Evolutionary conservation across 1,140 invertebrate species (phyloP).

Genomic region (Spodoptera frugiperda): DNA sequence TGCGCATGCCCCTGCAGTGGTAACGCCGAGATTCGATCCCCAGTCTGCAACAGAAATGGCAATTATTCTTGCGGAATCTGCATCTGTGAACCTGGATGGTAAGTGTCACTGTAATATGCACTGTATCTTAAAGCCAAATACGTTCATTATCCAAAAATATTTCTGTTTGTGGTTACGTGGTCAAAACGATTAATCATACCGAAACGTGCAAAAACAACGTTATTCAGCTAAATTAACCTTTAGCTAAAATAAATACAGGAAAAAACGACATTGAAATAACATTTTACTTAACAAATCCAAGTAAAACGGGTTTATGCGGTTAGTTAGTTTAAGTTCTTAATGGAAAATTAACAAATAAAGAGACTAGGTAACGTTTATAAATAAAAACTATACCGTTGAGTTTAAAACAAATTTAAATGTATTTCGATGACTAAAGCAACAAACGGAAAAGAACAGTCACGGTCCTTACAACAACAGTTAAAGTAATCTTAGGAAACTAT

Average conservation of each 20-base stretch:
- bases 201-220: conserved; percentile 11
- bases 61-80: conserved; percentile 91
- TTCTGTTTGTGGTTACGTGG: not conserved
- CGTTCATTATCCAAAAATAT: not conserved
- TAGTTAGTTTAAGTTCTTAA: not conserved
- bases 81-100: conserved; percentile 88
- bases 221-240: conserved; percentile 22
- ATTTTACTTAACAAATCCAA: conserved; percentile 26
- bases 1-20: conserved; percentile 81
- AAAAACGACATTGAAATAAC: conserved; percentile 35
- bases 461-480: no score
- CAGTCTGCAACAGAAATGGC: conserved; percentile 85
- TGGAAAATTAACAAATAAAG: not conserved
- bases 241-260: conserved; percentile 23
- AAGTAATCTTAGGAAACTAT: no score
- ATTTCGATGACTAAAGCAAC: no score
- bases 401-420: no score
- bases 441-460: no score
- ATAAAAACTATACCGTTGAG: no score
- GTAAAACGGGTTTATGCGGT: conserved; percentile 1
- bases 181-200: conserved; percentile 2
- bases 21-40: conserved; percentile 79
- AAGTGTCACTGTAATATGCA: conserved; percentile 68
- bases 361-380: not conserved
- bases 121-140: not conserved